phyloP scores from a whole-genome alignment of 2,797 vertebrate genomes.

The Cichlasoma orientale region DNA sequence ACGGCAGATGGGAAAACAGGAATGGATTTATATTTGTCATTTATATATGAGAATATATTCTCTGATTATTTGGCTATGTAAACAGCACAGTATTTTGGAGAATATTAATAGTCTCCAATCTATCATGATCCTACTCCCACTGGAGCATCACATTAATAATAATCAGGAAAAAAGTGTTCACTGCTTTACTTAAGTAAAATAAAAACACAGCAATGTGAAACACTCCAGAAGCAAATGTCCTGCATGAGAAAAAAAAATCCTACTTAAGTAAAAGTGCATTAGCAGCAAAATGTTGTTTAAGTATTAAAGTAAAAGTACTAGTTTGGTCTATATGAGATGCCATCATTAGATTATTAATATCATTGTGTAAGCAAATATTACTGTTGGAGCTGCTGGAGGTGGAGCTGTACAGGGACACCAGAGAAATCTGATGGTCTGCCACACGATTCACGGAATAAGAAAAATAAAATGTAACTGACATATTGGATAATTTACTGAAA shows the following conservation, averaged over 20 bases:
- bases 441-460: no score
- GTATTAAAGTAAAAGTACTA: neutral
- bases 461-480: neutral
- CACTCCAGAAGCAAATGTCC: neutral
- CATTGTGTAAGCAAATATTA: neutral
- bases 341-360: neutral
- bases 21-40: neutral
- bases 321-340: neutral
- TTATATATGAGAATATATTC: neutral
- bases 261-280: no score
- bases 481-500: neutral
- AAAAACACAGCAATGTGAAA: neutral
- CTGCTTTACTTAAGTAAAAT: no score
- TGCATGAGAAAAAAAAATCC: neutral
- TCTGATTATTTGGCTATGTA: neutral
- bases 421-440: fast-evolving
- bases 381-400: neutral
- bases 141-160: neutral
- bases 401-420: neutral
- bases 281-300: no score
- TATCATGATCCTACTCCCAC: no score
- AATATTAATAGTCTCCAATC: neutral
- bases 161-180: neutral
- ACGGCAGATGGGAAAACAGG: neutral
- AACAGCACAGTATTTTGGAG: neutral